phyloP scores from a whole-genome alignment of 2,113 vertebrate genomes.

The Entomyzon cyanotis region DNA sequence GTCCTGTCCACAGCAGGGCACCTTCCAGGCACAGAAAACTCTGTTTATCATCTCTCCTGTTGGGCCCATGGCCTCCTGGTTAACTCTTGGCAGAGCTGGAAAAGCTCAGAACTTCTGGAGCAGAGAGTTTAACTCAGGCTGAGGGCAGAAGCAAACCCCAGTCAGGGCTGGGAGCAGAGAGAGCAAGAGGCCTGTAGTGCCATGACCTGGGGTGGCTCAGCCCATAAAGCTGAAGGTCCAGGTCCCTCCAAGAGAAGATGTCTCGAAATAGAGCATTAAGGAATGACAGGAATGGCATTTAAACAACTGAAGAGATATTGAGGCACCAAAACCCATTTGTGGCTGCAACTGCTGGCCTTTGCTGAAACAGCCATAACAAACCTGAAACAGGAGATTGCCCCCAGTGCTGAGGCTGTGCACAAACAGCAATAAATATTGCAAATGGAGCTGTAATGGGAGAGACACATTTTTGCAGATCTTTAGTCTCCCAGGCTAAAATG shows the following conservation, averaged over 20 bases:
- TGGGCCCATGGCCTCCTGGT: background rate
- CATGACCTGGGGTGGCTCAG: background rate
- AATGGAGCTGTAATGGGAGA: background rate
- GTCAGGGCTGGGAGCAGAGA: background rate
- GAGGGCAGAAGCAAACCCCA: background rate
- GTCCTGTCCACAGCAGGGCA: background rate
- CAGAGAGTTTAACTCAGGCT: background rate
- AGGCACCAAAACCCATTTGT: background rate
- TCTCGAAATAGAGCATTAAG: background rate
- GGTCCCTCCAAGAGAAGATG: background rate
- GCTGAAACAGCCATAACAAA: background rate
- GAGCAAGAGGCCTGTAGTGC: background rate
- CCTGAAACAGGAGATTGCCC: background rate
- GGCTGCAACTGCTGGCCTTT: background rate
- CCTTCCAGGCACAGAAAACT: background rate
- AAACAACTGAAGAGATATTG: background rate
- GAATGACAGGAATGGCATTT: background rate
- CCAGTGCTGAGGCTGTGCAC: background rate
- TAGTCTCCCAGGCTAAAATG: background rate
- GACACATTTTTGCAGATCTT: background rate
- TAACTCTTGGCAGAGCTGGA: background rate
- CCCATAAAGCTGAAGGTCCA: background rate
- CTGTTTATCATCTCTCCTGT: background rate
- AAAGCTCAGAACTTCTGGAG: background rate
- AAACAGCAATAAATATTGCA: background rate